Base-by-base conservation (phyloP, 2,797 vertebrate species). In the Serranus cabrilla region DNA sequence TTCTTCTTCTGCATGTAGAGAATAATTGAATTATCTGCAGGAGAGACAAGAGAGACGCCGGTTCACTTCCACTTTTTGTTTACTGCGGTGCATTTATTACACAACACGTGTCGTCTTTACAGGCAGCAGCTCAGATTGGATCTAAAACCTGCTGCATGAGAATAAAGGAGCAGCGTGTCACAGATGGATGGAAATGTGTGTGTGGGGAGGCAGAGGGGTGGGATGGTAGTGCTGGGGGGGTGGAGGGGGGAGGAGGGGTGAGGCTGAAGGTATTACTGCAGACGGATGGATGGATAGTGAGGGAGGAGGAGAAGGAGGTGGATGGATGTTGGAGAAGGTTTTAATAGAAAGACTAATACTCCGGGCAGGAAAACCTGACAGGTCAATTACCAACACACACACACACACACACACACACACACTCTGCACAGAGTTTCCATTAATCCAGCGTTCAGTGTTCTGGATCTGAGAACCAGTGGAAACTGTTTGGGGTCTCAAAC, bases 301-400 rank as follows among this genome's bases (percentile, higher is more conserved):
- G 25, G 16, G 14, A 70, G 57, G 9, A 63, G 71, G 58, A 51
- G 71, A 60, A 60, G 63, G 62, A 52, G 73, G 69, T 0, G 78
- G 62, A 13, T 21, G 75, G 56, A 71, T 81, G 81, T 64, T 74
- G 25, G 55, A 82, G 80, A 51, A 42, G 83, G 50, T 84, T 92
- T 91, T 92, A 93, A 93, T 92, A 91, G 93, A 66, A 94, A 94
- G 93, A 93, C 88, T 82, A 92, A 93, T 94, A 87, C 74, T 71
- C 55, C 11, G 5, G 52, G 75, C 6, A 49, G 43, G 71, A 25
- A 71, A 90, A 91, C 45, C 74, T 92, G 93, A 92, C 93, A 93
- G 90, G 89, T 86, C 90, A 92, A 92, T 93, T 91, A 93, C 92
- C 54, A 34, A 31, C 61, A 66, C 72, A 42, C 55, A 52, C 56